A percentile compares a stretch with the other conserved stretches of the same genome.
Conservation (phyloP, 2,113 vertebrate species). For the Jaculus jaculus region DNA sequence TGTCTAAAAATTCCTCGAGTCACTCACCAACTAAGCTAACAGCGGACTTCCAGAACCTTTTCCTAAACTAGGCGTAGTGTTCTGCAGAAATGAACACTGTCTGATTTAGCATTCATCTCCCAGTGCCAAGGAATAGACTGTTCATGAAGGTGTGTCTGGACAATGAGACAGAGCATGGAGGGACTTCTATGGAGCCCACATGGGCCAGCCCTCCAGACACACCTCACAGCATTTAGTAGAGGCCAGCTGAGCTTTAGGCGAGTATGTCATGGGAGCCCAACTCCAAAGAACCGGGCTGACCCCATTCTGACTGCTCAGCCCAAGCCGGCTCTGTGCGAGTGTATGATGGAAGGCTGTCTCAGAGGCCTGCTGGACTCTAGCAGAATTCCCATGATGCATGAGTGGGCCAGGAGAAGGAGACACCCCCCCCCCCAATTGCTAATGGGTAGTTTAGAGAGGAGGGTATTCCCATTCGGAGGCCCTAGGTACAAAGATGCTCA, state of each 20-base stretch:
- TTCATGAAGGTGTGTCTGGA: neutral
- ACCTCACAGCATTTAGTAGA: neutral
- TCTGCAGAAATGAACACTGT: neutral
- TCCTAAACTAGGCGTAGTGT: neutral
- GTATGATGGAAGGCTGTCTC: too few species aligned
- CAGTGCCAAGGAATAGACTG: neutral
- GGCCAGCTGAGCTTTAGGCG: neutral
- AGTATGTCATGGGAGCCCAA: neutral
- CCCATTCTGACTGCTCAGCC: neutral
- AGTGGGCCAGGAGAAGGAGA: neutral
- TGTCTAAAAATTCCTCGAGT: neutral
- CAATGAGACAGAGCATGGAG: too few species aligned
- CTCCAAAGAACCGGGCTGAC: neutral
- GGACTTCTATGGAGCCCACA: accelerated
- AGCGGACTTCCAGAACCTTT: neutral
- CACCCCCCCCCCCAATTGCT: too few species aligned
- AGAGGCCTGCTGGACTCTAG: neutral
- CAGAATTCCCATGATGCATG: neutral
- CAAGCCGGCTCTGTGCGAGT: too few species aligned
- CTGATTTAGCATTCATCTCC: neutral
- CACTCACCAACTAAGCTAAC: neutral
- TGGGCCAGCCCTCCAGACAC: accelerated
- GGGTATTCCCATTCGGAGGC: neutral
- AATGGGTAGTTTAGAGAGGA: neutral
- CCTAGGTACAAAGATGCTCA: neutral